Evolutionary conservation across 2,797 vertebrate genomes (phyloP), one percentile per base, ranked within the genome.

Genomic region (Myoxocephalus aenaeus): DNA sequence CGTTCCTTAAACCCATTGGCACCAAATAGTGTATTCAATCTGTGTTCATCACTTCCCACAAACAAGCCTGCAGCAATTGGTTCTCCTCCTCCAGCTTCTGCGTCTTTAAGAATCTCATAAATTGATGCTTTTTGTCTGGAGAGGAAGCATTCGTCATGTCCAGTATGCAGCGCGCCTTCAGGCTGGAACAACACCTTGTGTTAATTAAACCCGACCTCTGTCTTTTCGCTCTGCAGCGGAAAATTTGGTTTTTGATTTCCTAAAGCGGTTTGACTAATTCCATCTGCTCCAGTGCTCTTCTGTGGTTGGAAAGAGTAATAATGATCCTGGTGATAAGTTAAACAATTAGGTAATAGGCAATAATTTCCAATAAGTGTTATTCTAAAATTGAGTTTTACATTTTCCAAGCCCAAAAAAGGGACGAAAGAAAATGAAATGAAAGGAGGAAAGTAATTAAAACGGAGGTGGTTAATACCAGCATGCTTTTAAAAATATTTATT

Each of bases 291-390:
- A 66, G 59, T 75, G 69, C 77, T 50, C 46, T 11, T 46, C 82
- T 77, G 65, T 75, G 65, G 81, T 80, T 78, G 76, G 70, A 73
- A 64, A 70, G 80, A 87, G 87, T 83, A 83, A 88, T 86, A 86
- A 89, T 82, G 81, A 91, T 91, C 65, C 56, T 54, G 63, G 66
- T 10, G 89, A 92, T 90, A 92, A 89, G 84, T 84, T 76, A 81
- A 92, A 88, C 87, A 92, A 89, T 93, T 90, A 78, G 80, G 80
- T 94, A 93, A 94, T 89, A 85, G 80, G 75, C 84, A 92, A 89
- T 92, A 86, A 91, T 92, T 94, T 87, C 82, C 87, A 90, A 91
- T 93, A 89, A 94, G 92, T 91, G 87, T 89, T 92, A 89, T 86
- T 87, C 81, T 72, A 81, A 94, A 94, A 95, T 93, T 94, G 92